phyloP scores from a whole-genome alignment of 2,888 invertebrate species.

The Bellardia pandia region DNA sequence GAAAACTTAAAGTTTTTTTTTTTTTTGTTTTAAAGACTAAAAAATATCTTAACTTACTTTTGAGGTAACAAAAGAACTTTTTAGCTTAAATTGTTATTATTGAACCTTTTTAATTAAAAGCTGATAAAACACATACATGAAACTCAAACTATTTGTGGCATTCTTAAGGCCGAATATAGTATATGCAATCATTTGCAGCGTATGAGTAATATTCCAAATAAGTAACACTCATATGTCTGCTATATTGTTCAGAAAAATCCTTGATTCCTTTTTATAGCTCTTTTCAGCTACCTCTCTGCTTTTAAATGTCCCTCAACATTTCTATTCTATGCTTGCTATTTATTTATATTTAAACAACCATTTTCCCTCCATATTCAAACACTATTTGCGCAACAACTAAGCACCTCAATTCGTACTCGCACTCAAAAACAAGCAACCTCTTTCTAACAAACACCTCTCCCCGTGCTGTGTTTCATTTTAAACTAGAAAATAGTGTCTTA shows the following conservation, averaged over 20 bases:
- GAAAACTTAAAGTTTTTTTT: too few relatives aligned
- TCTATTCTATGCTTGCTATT: not conserved
- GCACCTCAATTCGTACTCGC: conserved; percentile 29
- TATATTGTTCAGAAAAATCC: not conserved
- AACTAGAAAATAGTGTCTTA: conserved; percentile 14
- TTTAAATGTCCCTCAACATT: not conserved
- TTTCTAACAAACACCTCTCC: not conserved
- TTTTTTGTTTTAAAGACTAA: too few relatives aligned
- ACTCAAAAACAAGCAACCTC: conserved; percentile 9
- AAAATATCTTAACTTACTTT: too few relatives aligned
- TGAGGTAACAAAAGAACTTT: too few relatives aligned
- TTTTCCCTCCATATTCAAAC: conserved; percentile 49
- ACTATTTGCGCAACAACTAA: conserved; percentile 59
- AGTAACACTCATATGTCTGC: not conserved
- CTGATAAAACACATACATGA: too few relatives aligned
- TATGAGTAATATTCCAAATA: not conserved
- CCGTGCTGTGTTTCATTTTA: too few relatives aligned
- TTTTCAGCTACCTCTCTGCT: conserved; percentile 3
- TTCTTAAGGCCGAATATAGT: too few relatives aligned
- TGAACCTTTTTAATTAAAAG: too few relatives aligned
- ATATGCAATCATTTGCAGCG: not conserved
- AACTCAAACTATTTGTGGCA: too few relatives aligned
- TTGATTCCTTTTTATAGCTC: not conserved
- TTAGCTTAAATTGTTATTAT: too few relatives aligned
- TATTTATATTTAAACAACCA: not conserved